Evolutionary conservation across 2,113 vertebrate genomes (phyloP).

Genomic region (Trogon surrucura): DNA sequence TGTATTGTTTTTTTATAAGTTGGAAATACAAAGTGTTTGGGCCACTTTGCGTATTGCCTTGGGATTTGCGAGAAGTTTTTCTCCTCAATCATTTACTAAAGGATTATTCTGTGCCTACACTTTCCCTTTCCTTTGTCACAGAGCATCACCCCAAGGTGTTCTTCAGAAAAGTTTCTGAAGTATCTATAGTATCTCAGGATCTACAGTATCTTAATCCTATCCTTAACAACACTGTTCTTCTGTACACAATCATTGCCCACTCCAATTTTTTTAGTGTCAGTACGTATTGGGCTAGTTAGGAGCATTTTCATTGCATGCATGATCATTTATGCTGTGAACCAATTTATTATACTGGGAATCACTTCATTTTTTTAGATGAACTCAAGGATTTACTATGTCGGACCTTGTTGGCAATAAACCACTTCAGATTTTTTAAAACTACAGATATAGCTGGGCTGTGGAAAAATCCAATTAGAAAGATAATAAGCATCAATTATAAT

Average conservation of each 20-base stretch:
- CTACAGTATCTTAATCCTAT: background rate
- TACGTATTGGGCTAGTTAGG: background rate
- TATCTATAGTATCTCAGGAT: background rate
- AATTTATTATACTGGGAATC: background rate
- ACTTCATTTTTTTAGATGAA: background rate
- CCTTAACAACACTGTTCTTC: background rate
- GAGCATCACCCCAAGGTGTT: background rate
- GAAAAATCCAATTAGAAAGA: background rate
- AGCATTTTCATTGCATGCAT: background rate
- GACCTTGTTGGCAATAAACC: background rate
- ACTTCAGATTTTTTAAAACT: background rate
- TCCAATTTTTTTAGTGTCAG: background rate
- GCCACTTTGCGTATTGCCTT: background rate
- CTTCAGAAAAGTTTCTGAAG: background rate
- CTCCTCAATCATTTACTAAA: background rate
- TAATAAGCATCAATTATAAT: background rate
- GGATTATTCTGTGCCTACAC: background rate
- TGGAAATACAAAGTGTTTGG: background rate
- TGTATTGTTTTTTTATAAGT: background rate
- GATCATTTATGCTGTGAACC: background rate
- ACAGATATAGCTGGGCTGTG: background rate
- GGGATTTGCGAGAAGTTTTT: background rate
- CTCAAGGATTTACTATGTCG: background rate
- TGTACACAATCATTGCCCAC: background rate
- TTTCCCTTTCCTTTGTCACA: background rate